Base-by-base conservation (phyloP, 2,113 vertebrate genomes). In the Axis porcinus region DNA sequence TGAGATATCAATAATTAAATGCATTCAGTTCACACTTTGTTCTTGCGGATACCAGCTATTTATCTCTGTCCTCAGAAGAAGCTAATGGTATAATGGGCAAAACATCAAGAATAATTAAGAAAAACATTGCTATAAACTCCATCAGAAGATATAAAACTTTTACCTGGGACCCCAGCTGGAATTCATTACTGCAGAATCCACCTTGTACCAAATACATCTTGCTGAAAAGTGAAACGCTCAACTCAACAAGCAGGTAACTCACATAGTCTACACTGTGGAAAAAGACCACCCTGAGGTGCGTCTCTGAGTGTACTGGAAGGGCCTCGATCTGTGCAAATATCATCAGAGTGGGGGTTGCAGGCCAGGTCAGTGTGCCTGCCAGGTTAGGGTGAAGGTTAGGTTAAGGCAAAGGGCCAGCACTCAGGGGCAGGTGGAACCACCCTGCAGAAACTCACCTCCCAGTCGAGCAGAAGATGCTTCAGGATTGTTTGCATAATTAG, bases 1-100 rank as follows among this genome's bases (percentile, higher is more conserved):
- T 87, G 98, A 98, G 98, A 98, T 98, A 99, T 99, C 98, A 99
- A 99, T 99, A 99, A 99, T 99, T 99, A 99, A 99, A 98, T 96
- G 98, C 98, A 97, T 98, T 99, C 97, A 88, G 95, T 98, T 98
- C 98, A 98, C 99, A 99, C 99, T 99, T 98, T 50, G 89, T 98
- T 99, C 98, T 98, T 96, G 98, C 96, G 97, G 96, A 98, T 98
- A 97, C 98, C 98, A 96, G 98, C 98, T 98, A 98, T 98, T 98
- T 98, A 98, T 99, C 98, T 99, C 98, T 98, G 98, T 99, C 98
- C 98, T 98, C 98, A 62, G 27, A 98, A 98, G 98, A 98, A 98
- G 98, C 98, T 99, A 99, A 99, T 99, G 98, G 98, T 93, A 95
- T 98, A 98, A 98, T 98, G 98, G 98, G 98, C 99, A 99, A 98